Conservation (phyloP, 1,140 invertebrate species). For the Heliconius hermathena region DNA sequence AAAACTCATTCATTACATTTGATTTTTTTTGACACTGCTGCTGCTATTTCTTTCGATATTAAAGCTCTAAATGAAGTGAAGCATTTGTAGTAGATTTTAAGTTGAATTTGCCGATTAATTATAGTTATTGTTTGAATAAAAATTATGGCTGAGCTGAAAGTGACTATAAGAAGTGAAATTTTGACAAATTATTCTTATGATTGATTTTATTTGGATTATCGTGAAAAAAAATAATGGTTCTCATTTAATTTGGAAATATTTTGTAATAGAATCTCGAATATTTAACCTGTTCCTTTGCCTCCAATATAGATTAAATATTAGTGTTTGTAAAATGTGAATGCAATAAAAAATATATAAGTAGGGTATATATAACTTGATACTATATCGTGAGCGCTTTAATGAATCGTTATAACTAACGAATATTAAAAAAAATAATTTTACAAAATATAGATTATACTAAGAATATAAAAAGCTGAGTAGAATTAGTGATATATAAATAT, state of each 20-base stretch:
- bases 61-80: neutral
- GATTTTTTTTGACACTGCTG: neutral
- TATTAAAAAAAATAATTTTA: constrained; percentile 6
- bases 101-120: constrained; percentile 19
- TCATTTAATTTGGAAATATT: too few species aligned
- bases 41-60: neutral
- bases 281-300: constrained; percentile 19
- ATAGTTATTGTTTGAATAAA: constrained; percentile 13
- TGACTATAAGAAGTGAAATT: neutral
- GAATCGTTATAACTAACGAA: neutral
- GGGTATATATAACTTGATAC: constrained; percentile 5
- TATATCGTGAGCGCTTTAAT: constrained; percentile 15
- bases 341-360: constrained; percentile 11
- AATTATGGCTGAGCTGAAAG: constrained; percentile 1
- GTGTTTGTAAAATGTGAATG: constrained; percentile 10
- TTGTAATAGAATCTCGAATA: constrained; percentile 22
- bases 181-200: constrained; percentile 4
- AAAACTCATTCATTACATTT: too few species aligned
- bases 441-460: constrained; percentile 7
- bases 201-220: neutral
- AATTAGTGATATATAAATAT: neutral
- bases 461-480: constrained; percentile 1
- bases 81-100: constrained; percentile 19
- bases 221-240: neutral
- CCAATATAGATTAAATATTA: constrained; percentile 20